Percentiles rank a stretch among this genome's conserved stretches.
Conservation (phyloP, 2,797 vertebrate genomes). For the Alectoris magna region DNA sequence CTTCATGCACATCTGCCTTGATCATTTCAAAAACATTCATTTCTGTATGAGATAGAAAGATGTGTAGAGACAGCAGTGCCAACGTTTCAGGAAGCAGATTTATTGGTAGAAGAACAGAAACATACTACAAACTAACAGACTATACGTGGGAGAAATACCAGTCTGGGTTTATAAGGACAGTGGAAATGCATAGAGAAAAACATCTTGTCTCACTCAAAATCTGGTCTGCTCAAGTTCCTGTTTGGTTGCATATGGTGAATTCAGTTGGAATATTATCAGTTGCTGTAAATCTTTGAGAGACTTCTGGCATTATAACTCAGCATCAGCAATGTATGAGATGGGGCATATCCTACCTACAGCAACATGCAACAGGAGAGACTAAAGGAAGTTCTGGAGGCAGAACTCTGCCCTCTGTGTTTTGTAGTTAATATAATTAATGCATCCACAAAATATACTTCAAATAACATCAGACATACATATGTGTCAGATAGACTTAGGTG, state of each 20-base stretch:
- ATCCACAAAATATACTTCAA: not conserved
- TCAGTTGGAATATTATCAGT: not conserved
- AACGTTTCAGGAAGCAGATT: constrained; percentile 48
- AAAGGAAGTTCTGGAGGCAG: not conserved
- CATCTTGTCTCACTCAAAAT: constrained; percentile 14
- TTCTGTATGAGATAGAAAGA: constrained; percentile 11
- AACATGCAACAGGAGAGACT: not conserved
- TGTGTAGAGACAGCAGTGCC: constrained; percentile 33
- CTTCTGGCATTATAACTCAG: not conserved
- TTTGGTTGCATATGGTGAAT: not conserved
- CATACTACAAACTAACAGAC: constrained; percentile 11
- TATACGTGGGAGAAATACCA: constrained; percentile 37
- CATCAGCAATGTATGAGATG: not conserved
- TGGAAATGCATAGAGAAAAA: constrained; percentile 22
- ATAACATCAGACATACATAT: not conserved
- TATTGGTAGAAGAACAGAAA: constrained; percentile 44
- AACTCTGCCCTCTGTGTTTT: not conserved
- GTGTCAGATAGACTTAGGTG: not conserved
- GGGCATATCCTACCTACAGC: not conserved
- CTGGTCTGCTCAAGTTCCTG: not conserved
- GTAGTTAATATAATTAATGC: not conserved
- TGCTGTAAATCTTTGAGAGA: not conserved
- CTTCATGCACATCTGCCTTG: constrained; percentile 50
- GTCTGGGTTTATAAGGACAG: constrained; percentile 12
- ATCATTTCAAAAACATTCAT: constrained; percentile 14